These are phyloP conservation scores for Tribolium freemani DNA, from an alignment of 2,888 invertebrate species.

Conservation along the genomic window DNA sequence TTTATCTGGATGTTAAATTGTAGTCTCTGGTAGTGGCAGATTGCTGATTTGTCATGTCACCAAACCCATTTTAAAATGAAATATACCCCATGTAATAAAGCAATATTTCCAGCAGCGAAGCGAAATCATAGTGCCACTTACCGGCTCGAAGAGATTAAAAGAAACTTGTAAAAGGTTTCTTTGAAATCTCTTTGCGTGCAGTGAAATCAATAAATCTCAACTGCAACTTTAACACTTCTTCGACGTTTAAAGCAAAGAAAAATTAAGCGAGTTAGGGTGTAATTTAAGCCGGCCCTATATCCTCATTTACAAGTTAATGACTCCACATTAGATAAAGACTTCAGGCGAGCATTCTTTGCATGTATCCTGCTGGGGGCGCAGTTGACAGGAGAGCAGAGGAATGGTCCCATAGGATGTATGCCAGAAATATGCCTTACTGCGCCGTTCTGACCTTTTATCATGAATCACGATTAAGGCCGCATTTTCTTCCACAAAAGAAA, in stretches of 20 bases:
- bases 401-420: constrained; percentile 24
- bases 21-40: constrained; percentile 8
- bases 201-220: constrained; percentile 6
- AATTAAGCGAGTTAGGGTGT: constrained; percentile 25
- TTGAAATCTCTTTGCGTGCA: constrained; percentile 22
- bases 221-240: constrained; percentile 7
- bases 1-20: constrained; percentile 17
- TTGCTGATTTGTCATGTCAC: constrained; percentile 24
- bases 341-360: constrained; percentile 30
- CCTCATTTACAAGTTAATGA: constrained; percentile 26
- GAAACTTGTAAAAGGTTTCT: constrained; percentile 28
- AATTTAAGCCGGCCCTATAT: constrained; percentile 10
- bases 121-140: constrained; percentile 18
- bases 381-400: constrained; percentile 23
- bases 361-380: constrained; percentile 29
- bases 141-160: constrained; percentile 22
- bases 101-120: constrained; percentile 5
- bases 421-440: constrained; percentile 25
- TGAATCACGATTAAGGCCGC: constrained; percentile 27
- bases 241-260: background rate
- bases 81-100: constrained; percentile 11
- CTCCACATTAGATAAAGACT: constrained; percentile 16
- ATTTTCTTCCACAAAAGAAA: background rate
- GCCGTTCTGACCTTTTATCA: constrained; percentile 30
- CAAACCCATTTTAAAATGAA: constrained; percentile 3